A percentile compares a stretch with the other conserved stretches of the same genome.
Conservation (phyloP, 2,113 vertebrate genomes). For the Pandion haliaetus region DNA sequence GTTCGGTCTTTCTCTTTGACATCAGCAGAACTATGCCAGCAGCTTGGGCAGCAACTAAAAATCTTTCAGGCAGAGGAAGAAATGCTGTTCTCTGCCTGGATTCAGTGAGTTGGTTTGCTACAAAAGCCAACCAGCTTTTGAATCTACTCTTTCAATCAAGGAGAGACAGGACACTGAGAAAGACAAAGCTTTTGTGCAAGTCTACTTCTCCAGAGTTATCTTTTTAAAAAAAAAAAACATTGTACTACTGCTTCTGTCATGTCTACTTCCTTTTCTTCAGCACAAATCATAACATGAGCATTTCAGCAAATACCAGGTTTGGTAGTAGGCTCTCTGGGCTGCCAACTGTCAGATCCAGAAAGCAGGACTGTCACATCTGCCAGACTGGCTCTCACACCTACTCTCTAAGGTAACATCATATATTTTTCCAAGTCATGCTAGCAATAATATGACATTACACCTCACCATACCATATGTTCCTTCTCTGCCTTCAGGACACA, state of each 20-base stretch:
- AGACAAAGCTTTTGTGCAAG: not conserved
- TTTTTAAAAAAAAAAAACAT: not conserved
- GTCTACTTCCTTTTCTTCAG: not conserved
- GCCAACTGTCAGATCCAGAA: not conserved
- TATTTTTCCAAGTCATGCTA: constrained; percentile 1
- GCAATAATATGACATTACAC: not conserved
- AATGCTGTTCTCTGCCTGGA: not conserved
- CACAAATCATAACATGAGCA: not conserved
- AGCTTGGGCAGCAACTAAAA: not conserved
- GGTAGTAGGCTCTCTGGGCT: not conserved
- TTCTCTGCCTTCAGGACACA: not conserved
- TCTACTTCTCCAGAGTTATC: not conserved
- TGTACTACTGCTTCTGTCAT: not conserved
- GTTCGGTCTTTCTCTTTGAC: not conserved
- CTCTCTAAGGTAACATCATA: not conserved
- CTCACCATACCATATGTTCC: not conserved
- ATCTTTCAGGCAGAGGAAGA: not conserved
- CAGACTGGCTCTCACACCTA: not conserved
- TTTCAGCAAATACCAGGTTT: not conserved
- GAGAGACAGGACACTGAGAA: not conserved
- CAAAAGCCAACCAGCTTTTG: not conserved
- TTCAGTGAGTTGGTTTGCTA: not conserved
- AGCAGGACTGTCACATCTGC: constrained; percentile 23
- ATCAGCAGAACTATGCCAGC: not conserved
- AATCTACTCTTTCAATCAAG: not conserved